Conservation (phyloP, 2,797 vertebrate species). For the Tauraco hartlaubi region DNA sequence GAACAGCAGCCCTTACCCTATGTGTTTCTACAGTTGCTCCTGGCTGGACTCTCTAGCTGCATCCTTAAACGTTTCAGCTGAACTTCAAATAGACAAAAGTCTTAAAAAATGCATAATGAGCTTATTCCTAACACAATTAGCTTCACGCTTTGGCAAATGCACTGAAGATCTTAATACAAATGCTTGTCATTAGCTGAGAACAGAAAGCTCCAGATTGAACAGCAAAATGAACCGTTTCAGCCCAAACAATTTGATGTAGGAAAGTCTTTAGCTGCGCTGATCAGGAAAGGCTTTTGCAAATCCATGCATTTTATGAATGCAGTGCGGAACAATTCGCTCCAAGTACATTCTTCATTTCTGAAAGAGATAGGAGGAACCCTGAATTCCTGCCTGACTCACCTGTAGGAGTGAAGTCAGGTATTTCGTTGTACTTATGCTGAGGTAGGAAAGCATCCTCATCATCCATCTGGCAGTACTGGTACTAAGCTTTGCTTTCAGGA, state of each 20-base stretch:
- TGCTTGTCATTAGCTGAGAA: background rate
- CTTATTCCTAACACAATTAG: background rate
- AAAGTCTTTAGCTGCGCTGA: background rate
- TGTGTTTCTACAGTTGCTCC: background rate
- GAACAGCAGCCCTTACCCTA: accelerated
- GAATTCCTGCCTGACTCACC: background rate
- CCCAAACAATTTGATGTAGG: background rate
- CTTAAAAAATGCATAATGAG: background rate
- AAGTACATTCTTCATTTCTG: background rate
- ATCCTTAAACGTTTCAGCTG: background rate
- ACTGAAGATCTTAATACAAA: background rate
- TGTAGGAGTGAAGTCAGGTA: background rate
- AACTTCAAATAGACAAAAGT: background rate
- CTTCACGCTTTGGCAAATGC: background rate
- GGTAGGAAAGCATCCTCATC: background rate
- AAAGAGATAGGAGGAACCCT: background rate
- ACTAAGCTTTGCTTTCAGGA: background rate
- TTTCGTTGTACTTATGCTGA: background rate
- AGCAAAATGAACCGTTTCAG: background rate
- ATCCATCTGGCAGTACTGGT: background rate
- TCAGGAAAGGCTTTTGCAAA: background rate
- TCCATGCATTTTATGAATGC: background rate
- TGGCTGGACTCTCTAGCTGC: background rate
- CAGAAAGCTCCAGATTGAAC: background rate
- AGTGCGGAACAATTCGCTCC: background rate